Evolutionary conservation across 2,797 vertebrate species (phyloP).

Genomic region (Halcyon smyrnensis): DNA sequence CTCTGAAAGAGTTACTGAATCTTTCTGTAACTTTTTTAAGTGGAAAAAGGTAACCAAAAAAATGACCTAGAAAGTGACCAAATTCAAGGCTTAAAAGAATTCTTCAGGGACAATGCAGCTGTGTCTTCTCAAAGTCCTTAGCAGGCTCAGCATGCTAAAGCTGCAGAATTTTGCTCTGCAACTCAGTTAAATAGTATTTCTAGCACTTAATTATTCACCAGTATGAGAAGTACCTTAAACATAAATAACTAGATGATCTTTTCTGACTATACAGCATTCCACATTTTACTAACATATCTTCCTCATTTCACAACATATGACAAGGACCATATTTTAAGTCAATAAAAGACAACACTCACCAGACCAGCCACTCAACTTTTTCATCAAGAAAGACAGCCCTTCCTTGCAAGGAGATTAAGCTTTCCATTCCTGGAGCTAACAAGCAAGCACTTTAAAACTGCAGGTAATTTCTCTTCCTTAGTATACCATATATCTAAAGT

Average conservation of each 20-base stretch:
- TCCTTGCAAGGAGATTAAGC: conserved; percentile 55
- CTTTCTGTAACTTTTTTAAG: neutral
- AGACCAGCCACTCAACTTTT: conserved; percentile 55
- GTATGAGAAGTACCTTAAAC: neutral
- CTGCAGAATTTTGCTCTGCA: neutral
- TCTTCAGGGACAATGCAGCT: neutral
- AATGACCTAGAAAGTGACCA: neutral
- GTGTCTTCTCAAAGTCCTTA: neutral
- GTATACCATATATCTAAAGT: neutral
- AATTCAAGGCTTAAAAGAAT: neutral
- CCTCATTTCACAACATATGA: neutral
- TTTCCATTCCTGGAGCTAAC: conserved; percentile 40
- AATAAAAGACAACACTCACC: conserved; percentile 54
- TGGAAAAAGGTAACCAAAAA: neutral
- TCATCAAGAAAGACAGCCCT: conserved; percentile 46
- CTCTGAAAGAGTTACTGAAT: neutral
- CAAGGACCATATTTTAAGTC: neutral
- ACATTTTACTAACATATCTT: neutral
- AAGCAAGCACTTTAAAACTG: neutral
- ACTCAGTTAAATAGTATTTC: neutral
- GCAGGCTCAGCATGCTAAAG: neutral
- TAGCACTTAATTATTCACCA: neutral
- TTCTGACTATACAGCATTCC: neutral
- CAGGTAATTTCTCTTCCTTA: neutral
- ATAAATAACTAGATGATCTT: neutral